Evolutionary conservation across 2,113 vertebrate genomes (phyloP).

Genomic region (Crotalus horridus): DNA sequence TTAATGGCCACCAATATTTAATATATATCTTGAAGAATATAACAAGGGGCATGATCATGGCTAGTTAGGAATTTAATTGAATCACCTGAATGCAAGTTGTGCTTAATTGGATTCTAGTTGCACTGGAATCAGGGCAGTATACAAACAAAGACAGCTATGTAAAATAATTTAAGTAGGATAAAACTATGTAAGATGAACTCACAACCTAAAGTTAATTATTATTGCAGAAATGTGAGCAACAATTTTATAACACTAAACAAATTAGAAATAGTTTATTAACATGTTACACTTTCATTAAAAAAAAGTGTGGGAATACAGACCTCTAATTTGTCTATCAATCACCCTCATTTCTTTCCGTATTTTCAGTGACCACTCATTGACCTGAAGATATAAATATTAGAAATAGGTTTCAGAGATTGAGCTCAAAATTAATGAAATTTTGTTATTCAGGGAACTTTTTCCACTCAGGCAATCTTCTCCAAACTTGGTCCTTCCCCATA

Average conservation of each 20-base stretch:
- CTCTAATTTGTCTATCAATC: slow-evolving; percentile 96
- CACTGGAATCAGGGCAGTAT: background rate
- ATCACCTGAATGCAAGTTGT: background rate
- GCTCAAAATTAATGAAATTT: background rate
- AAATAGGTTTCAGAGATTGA: background rate
- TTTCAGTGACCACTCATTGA: slow-evolving; percentile 94
- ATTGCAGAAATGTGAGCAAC: background rate
- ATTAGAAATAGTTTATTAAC: background rate
- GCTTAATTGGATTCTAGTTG: background rate
- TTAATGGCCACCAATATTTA: background rate
- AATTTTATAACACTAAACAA: background rate
- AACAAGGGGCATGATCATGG: background rate
- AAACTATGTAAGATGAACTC: background rate
- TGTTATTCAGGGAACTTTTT: background rate
- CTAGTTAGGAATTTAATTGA: background rate
- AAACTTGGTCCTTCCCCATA: background rate
- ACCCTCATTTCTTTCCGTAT: slow-evolving; percentile 95
- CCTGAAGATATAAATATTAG: slow-evolving; percentile 62
- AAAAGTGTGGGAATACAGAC: slow-evolving; percentile 67
- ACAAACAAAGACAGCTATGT: background rate
- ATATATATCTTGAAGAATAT: background rate
- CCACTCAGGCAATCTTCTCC: background rate
- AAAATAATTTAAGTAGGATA: background rate
- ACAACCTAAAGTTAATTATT: background rate
- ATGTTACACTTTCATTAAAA: background rate